Conservation (phyloP, 2,797 vertebrate species). For the Taenioides sp. region DNA sequence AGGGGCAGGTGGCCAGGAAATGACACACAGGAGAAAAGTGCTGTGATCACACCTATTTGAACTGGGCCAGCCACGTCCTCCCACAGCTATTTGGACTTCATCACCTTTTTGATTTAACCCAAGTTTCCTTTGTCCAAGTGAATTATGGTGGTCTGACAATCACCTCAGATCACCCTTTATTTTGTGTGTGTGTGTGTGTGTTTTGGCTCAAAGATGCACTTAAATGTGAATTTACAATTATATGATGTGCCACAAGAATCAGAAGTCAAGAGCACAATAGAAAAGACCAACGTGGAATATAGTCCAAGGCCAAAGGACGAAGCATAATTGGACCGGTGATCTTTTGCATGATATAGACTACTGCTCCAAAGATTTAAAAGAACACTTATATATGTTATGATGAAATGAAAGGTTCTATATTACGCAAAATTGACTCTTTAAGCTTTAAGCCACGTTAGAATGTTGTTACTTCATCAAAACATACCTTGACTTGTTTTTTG, state of each 20-base stretch:
- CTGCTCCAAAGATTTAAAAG: neutral
- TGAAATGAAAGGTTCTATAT: too few relatives aligned
- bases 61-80: conserved; percentile 33
- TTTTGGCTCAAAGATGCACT: conserved; percentile 18
- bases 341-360: too few relatives aligned
- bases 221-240: conserved; percentile 13
- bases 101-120: conserved; percentile 31
- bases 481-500: too few relatives aligned
- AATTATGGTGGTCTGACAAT: conserved; percentile 31
- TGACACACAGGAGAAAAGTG: conserved; percentile 42
- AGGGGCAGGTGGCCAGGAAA: conserved; percentile 57
- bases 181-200: neutral
- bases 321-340: neutral
- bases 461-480: too few relatives aligned
- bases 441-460: too few relatives aligned
- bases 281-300: neutral
- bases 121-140: conserved; percentile 29
- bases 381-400: neutral
- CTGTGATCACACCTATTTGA: conserved; percentile 47
- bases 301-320: neutral
- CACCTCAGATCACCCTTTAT: conserved; percentile 29
- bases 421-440: too few relatives aligned
- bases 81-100: conserved; percentile 24
- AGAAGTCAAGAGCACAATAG: neutral
- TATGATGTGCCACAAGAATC: neutral